These are phyloP conservation scores for Echinops telfairi DNA, from an alignment of 2,113 vertebrate genomes.

Conservation along the genomic window DNA sequence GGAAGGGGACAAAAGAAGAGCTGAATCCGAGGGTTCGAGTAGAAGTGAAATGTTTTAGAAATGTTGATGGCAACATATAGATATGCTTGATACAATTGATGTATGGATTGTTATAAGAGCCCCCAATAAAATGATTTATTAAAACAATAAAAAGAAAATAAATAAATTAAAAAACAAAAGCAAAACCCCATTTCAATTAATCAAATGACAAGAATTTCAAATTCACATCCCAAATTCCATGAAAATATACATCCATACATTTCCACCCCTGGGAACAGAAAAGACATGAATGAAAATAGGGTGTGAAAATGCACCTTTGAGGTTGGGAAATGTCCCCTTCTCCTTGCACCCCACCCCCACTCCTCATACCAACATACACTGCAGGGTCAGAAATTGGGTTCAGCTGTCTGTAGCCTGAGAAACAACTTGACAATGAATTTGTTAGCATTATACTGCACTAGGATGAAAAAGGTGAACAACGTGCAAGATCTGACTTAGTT, in stretches of 20 bases:
- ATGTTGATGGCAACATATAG: too few species aligned
- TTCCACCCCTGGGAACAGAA: conserved; percentile 28
- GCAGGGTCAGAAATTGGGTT: neutral
- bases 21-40: too few species aligned
- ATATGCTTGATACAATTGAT: too few species aligned
- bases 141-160: too few species aligned
- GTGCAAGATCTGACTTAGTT: neutral
- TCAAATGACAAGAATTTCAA: conserved; percentile 55
- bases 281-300: conserved; percentile 23
- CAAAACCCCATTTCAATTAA: neutral
- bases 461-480: neutral
- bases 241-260: neutral
- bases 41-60: too few species aligned
- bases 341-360: too few species aligned
- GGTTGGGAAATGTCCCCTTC: neutral
- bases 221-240: conserved; percentile 13
- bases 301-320: neutral
- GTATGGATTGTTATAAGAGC: too few species aligned
- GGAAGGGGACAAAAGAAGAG: too few species aligned
- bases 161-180: too few species aligned
- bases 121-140: too few species aligned
- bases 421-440: neutral
- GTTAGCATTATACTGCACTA: neutral
- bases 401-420: neutral
- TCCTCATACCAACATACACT: neutral